Evolutionary conservation across 2,888 invertebrate species (phyloP), one percentile per base, ranked within the genome.

Genomic region (Monopis laevigella): DNA sequence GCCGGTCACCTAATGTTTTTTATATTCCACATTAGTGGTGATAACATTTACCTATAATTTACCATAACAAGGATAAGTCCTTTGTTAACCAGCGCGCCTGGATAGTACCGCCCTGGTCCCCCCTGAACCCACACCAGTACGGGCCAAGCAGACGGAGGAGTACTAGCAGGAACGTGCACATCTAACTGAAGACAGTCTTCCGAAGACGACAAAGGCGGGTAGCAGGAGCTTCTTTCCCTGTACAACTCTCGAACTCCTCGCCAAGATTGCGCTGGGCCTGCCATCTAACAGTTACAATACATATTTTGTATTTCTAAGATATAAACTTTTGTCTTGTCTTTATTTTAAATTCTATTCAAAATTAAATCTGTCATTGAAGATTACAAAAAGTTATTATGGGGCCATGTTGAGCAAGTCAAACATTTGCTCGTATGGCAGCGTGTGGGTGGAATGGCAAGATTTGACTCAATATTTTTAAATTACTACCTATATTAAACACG

Each of bases 161-260:
- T 51, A 42, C 82, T 60, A 19, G 65, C 62, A 3, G 88, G 87
- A 3, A 81, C 75, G 55, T 86, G 84, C 2, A 88, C 84, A 49
- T 88, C 88, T 40, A 89, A 60, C 47, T 83, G 84, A 1, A 89
- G 68, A 50, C 89, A 89, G 47, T 87, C 86, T 46, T 86, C 86
- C 21, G 32, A 38, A 30, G 75, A 58, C 39, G 0, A 68, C 66
- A 5, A 53, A 48, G 51, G 2, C 0, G 63, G 53, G 46, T 75
- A 74, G 5, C 54, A 54, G 16, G 1, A 56, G 43, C 11, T 55
- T 56, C 26, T 26, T 8, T 26, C 41, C 12, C 11, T 46, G 10
- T 24, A 54, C 0, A 68, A 50, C 30, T 72, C 65, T 18, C 71
- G 53, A 0, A 65, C 48, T 2, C 59, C 65, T 1, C 51, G 34